Base-by-base conservation (phyloP, 2,888 invertebrate genomes). In the Hyposoter dolosus region DNA sequence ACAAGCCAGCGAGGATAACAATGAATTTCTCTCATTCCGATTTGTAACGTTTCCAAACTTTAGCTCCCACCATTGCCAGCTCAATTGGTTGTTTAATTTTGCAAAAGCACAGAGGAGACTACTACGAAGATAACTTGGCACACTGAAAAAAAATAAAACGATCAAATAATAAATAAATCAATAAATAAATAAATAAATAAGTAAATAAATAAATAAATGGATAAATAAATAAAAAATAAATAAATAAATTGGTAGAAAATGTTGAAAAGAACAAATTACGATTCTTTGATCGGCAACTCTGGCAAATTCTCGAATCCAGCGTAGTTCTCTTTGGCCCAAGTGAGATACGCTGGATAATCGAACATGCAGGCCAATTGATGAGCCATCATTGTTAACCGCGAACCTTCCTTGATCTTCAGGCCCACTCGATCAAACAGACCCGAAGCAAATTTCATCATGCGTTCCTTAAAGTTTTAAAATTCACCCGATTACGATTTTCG, bases 1-100 rank as follows among this genome's bases (percentile, higher is more conserved):
- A 74, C 93, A 93, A 10, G 92, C 91, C 45, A 92, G 87, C n/a
- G 93, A 90, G 5, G 91, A 91, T n/a, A 93, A 82, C 43, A 93
- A 78, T 47, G 90, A 90, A 76, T 90, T 88, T 66, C 88, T 93
- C 75, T 92, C 93, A 43, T 92, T 92, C 23, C 88, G 83, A 63
- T 91, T 90, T 43, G 84, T 87, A 9, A 87, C 87, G 17, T 87
- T 87, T 4, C 68, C 87, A 68, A 89, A 88, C 84, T 89, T 91
- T 65, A 90, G 85, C 65, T 89, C 87, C 71, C 93, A 87, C 77
- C 91, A 92, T 78, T 90, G 88, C 90, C 92, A 91, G 43, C 91
- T 92, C 5, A 90, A 90, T 76, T 90, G 89, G 72, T 91, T 90
- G 3, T 92, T 92, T 12, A 90, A 88, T 72, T 91, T 90, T 0